Base-by-base conservation (phyloP, 2,888 invertebrate species). In the Morpho helenor region DNA sequence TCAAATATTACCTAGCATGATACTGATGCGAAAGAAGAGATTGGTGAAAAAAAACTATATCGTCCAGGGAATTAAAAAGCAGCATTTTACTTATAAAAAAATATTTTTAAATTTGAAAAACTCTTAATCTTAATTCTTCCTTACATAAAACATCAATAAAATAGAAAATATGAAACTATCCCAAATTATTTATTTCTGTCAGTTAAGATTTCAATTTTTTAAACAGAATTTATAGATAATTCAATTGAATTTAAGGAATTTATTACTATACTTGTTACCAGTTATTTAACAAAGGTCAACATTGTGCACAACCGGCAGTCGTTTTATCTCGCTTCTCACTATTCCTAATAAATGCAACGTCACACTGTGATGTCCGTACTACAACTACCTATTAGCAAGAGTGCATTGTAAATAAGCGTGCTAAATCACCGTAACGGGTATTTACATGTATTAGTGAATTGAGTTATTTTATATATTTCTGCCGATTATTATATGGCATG, bases 301-400 rank as follows among this genome's bases (percentile, higher is more conserved):
- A 77, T 76, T 87, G 80, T 87, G 63, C 63, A 56, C 66, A 68
- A 79, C 82, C 86, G 85, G 82, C 72, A 82, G 80, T 79, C 60
- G 68, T 69, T 79, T 86, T 87, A 87, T 87, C 84, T 79, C 67
- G 72, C 69, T 73, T 86, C 84, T 79, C 68, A 73, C 69, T 74
- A 74, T 75, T 84, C 83, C 82, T 82, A 79, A 80, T 79, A 76
- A 87, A 84, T 77, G 76, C 77, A 77, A 70, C 68, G 68, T 69
- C 68, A 74, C 76, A 81, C 75, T 79, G 79, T 80, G 77, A 69
- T 74, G 66, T 65, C 68, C 64, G 72, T 62, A 72, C 56, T 45
- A 40, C 42, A n/a, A 55, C 51, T 31, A 31, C 31, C 31, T 56
- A 64, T 60, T 50, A 60, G 53, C 56, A 52, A 47, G 47, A 63